Evolutionary conservation across 2,797 vertebrate genomes (phyloP), one percentile per base, ranked within the genome.

Genomic region (Sebastes itinus): DNA sequence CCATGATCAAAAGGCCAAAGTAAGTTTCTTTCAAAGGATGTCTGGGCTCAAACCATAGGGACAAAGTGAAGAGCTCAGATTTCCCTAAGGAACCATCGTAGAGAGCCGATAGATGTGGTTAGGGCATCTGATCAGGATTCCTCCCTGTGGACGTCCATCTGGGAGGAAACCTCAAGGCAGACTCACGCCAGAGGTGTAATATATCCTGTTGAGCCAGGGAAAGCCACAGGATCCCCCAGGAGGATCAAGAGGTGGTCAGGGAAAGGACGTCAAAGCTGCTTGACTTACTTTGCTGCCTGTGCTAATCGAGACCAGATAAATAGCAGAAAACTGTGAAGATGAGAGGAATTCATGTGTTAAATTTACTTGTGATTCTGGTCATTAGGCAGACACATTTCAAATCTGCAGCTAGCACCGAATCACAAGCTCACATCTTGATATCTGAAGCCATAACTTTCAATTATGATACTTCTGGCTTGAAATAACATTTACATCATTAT

Each of bases 91-190:
- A 64, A 68, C 46, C 64, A 7, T 52, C 62, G 0, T 13, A 9
- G 22, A 63, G 33, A 63, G 20, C 25, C 4, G 52, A 22, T 13
- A 64, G 64, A 61, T 72, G 23, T 13, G 22, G n/a, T 73, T 58
- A 38, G 22, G 28, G 30, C 35, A 46, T 77, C 30, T 32, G 75
- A 80, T 81, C 49, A 61, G 25, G 56, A 72, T 58, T 27, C 20
- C 18, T 79, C 32, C 71, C 58, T 14, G 28, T 20, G 33, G 4
- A 67, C n/a, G 54, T 75, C 25, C 54, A 33, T 46, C 25, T 62
- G 32, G 55, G 69, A 80, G 71, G 59, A 78, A 71, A 80, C 56
- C 72, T 83, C 7, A 3, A 71, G 66, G 75, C 66, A 42, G 49
- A 70, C 38, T 72, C 28, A 28, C 2, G 6, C 46, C 33, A 55